These are phyloP conservation scores for Hypsibius dujardini DNA, from an alignment of 1,140 invertebrate genomes.

Conservation along the genomic window DNA sequence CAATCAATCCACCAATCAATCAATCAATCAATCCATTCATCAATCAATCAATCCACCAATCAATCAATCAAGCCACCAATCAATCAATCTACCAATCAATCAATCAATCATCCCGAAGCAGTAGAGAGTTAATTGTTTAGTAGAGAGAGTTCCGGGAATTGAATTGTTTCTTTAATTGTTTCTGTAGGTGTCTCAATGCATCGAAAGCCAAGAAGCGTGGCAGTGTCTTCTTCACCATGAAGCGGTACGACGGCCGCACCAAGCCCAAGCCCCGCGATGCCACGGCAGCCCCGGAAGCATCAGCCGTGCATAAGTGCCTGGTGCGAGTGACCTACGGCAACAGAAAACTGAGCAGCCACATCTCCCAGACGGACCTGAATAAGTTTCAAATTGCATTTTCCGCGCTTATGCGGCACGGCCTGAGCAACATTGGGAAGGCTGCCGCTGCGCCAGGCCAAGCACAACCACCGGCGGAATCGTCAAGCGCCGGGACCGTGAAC, in stretches of 20 bases:
- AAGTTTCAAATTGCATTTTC: constrained; percentile 6
- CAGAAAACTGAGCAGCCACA: neutral
- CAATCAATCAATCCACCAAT: too few relatives aligned
- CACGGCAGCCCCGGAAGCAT: neutral
- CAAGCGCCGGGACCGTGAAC: too few relatives aligned
- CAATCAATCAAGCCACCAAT: too few relatives aligned
- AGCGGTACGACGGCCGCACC: constrained; percentile 2
- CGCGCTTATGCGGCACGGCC: constrained; percentile 3
- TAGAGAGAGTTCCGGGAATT: too few relatives aligned
- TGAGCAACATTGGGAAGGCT: neutral
- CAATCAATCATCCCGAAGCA: too few relatives aligned
- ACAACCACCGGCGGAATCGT: too few relatives aligned
- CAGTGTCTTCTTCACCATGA: neutral
- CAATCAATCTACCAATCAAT: too few relatives aligned
- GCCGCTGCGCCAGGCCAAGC: neutral
- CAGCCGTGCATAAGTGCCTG: neutral
- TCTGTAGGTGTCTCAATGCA: neutral
- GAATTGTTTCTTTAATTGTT: too few relatives aligned
- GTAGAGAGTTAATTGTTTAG: too few relatives aligned
- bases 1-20: too few relatives aligned
- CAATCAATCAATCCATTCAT: too few relatives aligned
- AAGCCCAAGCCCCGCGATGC: neutral
- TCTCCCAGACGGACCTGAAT: neutral
- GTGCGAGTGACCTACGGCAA: neutral
- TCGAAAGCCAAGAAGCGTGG: constrained; percentile 13